Base-by-base conservation (phyloP, 1,140 invertebrate species). In the Triops cancriformis region DNA sequence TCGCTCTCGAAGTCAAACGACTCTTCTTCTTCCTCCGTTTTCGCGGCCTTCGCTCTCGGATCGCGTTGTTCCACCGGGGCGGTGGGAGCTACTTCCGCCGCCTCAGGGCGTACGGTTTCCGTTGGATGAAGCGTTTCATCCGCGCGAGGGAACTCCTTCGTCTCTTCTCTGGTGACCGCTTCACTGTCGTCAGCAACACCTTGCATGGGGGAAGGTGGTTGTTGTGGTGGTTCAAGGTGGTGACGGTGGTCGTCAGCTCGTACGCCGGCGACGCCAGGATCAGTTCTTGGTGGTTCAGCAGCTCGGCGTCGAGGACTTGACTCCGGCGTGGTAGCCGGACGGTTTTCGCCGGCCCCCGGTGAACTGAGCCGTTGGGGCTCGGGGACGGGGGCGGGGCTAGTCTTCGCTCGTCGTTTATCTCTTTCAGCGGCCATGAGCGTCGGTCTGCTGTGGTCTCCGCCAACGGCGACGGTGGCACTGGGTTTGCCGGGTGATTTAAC, bases 1-100 rank as follows among this genome's bases (percentile, higher is more conserved):
- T 82, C 82, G 12, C 77, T 78, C 64, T 76, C 75, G 73, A 82
- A 82, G 28, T 82, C 82, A 1, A 81, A 72, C 5, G 81, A 51
- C 28, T 82, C 81, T 7, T 76, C 43, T 1, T 80, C 79, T 26
- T 78, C 37, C 31, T 26, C 12, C 37, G 14, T 14, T 78, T 37
- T 31, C 72, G n/a, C 51, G 10, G 0, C 51, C 6, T 12, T 23
- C 26, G 11, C 31, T 73, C 28, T 73, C 42, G 18, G 11, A 42
- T 12, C 64, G 72, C 37, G 79, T 74, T n/a, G 18, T 37, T 26
- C 18, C 23, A 37, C n/a, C 51, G 26, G 74, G 73, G 72, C n/a
- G n/a, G n/a, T n/a, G n/a, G n/a, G n/a, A n/a, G n/a, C 31, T 79
- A 41, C 75, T 78, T 43, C 42, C 26, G 26, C 31, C 28, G 2